These are phyloP conservation scores for Grantiella picta DNA, from an alignment of 2,113 vertebrate species.

Conservation along the genomic window DNA sequence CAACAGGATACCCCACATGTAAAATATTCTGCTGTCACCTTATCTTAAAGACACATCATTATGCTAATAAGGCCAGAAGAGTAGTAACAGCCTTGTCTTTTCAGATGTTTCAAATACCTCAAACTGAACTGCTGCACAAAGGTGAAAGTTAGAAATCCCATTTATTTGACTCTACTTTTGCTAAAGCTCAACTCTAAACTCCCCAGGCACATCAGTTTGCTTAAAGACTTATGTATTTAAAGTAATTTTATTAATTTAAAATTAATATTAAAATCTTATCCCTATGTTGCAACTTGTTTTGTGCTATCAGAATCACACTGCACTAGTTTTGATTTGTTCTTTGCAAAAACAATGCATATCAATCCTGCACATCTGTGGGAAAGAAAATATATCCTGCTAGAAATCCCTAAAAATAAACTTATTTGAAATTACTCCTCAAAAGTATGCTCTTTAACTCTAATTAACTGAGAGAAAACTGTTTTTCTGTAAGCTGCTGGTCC, in stretches of 20 bases:
- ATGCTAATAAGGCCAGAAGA: neutral
- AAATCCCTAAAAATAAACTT: constrained; percentile 51
- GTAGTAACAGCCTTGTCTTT: neutral
- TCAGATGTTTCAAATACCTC: neutral
- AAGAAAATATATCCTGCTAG: constrained; percentile 38
- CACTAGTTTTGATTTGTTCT: constrained; percentile 52
- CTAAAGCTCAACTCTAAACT: neutral
- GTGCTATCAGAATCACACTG: neutral
- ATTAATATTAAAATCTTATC: neutral
- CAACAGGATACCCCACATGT: neutral
- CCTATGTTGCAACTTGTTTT: neutral
- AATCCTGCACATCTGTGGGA: constrained; percentile 32
- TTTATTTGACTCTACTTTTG: neutral
- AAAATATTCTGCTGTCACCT: neutral
- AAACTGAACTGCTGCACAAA: neutral
- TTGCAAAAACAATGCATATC: constrained; percentile 32
- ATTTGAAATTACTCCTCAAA: constrained; percentile 23
- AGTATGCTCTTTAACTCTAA: neutral
- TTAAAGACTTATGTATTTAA: neutral
- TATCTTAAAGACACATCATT: neutral
- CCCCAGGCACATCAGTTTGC: neutral
- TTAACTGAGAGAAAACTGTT: neutral
- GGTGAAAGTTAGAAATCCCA: neutral
- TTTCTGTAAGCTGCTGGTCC: neutral
- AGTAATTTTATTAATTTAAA: too few species aligned